Conservation (phyloP, 2,888 invertebrate species). For the Monoplex corrugatus region DNA sequence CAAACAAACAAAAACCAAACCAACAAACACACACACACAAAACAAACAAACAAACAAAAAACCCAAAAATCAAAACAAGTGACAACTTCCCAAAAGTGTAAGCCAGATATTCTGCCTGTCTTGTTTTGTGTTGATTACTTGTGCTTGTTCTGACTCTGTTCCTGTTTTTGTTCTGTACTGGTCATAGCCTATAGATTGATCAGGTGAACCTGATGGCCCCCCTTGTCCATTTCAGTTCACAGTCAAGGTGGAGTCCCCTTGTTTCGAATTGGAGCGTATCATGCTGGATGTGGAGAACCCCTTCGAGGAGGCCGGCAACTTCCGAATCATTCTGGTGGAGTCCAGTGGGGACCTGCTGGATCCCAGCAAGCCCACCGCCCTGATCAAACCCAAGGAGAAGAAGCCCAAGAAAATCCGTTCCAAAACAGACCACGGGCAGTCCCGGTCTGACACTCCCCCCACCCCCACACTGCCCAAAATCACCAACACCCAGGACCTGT, state of each 20-base stretch:
- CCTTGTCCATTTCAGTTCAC: constrained; percentile 65
- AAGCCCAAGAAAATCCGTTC: constrained; percentile 69
- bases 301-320: constrained; percentile 77
- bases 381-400: constrained; percentile 65
- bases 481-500: constrained; percentile 18
- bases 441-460: constrained; percentile 68
- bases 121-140: no score
- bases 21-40: no score
- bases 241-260: constrained; percentile 76
- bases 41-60: no score
- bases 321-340: constrained; percentile 78
- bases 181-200: no score
- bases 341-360: constrained; percentile 62
- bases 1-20: no score
- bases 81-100: no score
- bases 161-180: no score
- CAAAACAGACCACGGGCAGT: constrained; percentile 74
- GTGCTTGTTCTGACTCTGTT: no score
- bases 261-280: constrained; percentile 78
- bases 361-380: constrained; percentile 60
- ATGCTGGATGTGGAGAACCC: constrained; percentile 77
- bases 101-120: no score
- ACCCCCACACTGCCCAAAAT: neutral
- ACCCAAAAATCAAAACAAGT: no score
- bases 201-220: neutral